phyloP scores from a whole-genome alignment of 2,888 invertebrate genomes.

The Tuberolachnus salignus region DNA sequence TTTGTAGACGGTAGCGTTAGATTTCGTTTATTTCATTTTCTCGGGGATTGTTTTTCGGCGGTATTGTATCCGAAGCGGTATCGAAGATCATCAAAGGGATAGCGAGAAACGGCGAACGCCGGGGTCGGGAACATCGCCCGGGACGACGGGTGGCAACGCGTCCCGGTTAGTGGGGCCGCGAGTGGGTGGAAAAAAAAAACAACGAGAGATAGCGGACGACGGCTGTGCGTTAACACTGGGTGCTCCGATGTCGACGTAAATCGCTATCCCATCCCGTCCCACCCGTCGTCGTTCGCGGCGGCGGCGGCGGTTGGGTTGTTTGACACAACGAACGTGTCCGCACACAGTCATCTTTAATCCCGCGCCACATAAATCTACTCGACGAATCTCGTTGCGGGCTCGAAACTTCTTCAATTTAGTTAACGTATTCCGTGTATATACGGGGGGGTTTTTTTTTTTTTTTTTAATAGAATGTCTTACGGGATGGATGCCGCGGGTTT shows the following conservation, averaged over 20 bases:
- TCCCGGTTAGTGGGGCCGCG: neutral
- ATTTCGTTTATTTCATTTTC: no score
- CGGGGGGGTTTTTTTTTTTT: no score
- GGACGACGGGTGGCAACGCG: neutral
- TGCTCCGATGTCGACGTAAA: slow-evolving; percentile 2
- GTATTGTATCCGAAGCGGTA: neutral
- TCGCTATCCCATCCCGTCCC: neutral
- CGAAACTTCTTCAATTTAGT: neutral
- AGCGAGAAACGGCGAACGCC: neutral
- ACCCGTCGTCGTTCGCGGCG: neutral
- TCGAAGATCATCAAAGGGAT: neutral
- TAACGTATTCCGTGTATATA: neutral
- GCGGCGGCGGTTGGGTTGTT: neutral
- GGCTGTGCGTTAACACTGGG: neutral
- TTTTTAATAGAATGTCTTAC: neutral
- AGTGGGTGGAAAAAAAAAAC: neutral
- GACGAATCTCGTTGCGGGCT: neutral
- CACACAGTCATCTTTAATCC: slow-evolving; percentile 24
- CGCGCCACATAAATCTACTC: neutral
- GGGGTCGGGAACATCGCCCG: no score
- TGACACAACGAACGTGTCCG: neutral
- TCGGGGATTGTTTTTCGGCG: no score
- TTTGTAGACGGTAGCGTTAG: no score
- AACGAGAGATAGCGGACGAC: neutral
- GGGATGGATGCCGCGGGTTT: neutral